Conservation (phyloP, 2,797 vertebrate genomes). For the Eutrigla gurnardus region DNA sequence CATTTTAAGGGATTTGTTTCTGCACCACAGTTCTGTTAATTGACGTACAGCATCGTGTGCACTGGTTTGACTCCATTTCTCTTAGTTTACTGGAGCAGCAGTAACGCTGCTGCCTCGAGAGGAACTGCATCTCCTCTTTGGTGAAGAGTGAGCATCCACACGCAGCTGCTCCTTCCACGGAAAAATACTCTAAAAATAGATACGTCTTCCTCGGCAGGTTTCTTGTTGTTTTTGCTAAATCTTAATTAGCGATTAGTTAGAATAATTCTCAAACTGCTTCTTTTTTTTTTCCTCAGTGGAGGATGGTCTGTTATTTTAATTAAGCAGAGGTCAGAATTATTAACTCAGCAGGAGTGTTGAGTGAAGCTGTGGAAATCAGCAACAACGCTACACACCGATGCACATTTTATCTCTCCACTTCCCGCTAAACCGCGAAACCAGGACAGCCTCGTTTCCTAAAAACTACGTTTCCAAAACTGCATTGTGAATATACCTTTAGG, state of each 20-base stretch:
- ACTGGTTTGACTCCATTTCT: conserved; percentile 42
- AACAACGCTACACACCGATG: conserved; percentile 61
- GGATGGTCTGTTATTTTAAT: conserved; percentile 87
- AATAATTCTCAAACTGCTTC: conserved; percentile 82
- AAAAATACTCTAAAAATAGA: conserved; percentile 74
- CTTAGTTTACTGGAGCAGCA: conserved; percentile 39
- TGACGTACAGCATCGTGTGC: conserved; percentile 14
- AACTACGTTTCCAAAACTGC: background rate
- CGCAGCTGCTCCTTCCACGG: conserved; percentile 46
- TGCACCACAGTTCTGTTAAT: conserved; percentile 47
- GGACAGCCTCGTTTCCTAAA: background rate
- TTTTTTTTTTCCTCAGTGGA: conserved; percentile 74
- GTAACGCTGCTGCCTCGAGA: conserved; percentile 34
- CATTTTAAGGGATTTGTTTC: conserved; percentile 54
- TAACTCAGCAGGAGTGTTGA: conserved; percentile 83
- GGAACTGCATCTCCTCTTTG: conserved; percentile 42
- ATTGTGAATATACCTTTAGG: background rate
- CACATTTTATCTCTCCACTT: conserved; percentile 40
- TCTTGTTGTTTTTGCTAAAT: conserved; percentile 80
- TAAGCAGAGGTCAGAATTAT: conserved; percentile 87
- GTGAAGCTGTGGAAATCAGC: conserved; percentile 74
- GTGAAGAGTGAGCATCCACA: conserved; percentile 35
- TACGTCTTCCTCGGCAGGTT: conserved; percentile 71
- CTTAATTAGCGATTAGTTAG: conserved; percentile 85
- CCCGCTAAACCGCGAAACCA: conserved; percentile 43